Conservation (phyloP, 2,113 vertebrate species). For the Myotis davidii region DNA sequence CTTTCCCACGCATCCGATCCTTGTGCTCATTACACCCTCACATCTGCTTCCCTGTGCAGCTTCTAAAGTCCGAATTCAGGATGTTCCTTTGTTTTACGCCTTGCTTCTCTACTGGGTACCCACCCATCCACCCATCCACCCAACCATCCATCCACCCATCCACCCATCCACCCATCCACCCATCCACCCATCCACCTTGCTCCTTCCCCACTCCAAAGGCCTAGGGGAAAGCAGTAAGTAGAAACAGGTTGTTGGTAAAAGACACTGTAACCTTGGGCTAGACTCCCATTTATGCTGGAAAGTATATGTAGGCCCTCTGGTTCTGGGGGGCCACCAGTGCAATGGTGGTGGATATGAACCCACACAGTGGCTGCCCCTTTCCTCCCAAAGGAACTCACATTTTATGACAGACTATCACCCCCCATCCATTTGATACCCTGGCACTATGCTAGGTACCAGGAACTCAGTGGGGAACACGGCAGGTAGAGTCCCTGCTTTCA, state of each 20-base stretch:
- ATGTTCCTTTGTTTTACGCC: background rate
- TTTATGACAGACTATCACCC: slow-evolving; percentile 23
- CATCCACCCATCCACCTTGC: background rate
- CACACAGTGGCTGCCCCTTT: background rate
- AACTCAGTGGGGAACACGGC: too few species aligned
- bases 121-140: too few species aligned
- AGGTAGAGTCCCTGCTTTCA: too few species aligned
- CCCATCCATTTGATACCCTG: too few species aligned
- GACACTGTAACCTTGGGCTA: background rate
- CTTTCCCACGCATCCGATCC: background rate
- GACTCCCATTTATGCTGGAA: background rate
- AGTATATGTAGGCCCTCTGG: background rate
- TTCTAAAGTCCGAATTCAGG: background rate
- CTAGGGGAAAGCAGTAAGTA: background rate
- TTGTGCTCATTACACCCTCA: background rate
- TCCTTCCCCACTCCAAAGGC: background rate
- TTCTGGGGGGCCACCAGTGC: background rate
- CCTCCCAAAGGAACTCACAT: background rate
- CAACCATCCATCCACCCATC: background rate
- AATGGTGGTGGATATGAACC: background rate
- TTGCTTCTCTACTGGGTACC: background rate
- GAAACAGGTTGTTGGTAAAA: slow-evolving; percentile 10
- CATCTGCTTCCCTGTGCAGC: background rate
- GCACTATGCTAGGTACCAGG: too few species aligned
- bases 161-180: background rate